A percentile compares a stretch with the other conserved stretches of the same genome.
These are phyloP conservation scores for Gymnosoma rotundatum DNA, from an alignment of 2,888 invertebrate species.

Conservation along the genomic window DNA sequence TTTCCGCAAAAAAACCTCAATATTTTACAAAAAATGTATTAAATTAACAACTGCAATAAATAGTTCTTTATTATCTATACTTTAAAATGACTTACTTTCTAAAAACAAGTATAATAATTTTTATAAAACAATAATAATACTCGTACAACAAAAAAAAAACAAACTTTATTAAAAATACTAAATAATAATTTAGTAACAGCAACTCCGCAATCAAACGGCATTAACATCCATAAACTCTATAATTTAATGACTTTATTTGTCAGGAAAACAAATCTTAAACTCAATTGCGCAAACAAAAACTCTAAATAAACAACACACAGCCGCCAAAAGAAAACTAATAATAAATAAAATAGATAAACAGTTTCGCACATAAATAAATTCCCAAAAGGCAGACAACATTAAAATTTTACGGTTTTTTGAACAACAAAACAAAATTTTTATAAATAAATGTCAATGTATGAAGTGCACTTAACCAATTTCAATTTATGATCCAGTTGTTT, in stretches of 20 bases:
- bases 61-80: neutral
- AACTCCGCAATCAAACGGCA: slow-evolving; percentile 24
- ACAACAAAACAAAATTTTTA: slow-evolving; percentile 56
- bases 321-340: neutral
- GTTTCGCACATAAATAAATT: slow-evolving; percentile 61
- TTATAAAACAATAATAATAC: slow-evolving; percentile 31
- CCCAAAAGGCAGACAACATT: slow-evolving; percentile 44
- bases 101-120: slow-evolving; percentile 37
- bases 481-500: no score
- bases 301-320: slow-evolving; percentile 9
- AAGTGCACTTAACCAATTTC: no score
- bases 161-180: slow-evolving; percentile 10
- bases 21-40: neutral
- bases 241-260: slow-evolving; percentile 68
- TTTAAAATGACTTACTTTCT: slow-evolving; percentile 53
- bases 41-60: neutral
- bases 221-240: slow-evolving; percentile 53
- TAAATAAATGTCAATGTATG: slow-evolving; percentile 67
- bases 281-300: neutral
- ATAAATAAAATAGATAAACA: slow-evolving; percentile 30
- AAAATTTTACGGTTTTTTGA: slow-evolving; percentile 29
- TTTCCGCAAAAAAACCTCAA: neutral
- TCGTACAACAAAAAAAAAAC: neutral
- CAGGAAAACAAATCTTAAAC: slow-evolving; percentile 11
- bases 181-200: slow-evolving; percentile 48